Evolutionary conservation across 2,888 invertebrate genomes (phyloP), one percentile per base, ranked within the genome.

Genomic region (Teleiodes luculella): DNA sequence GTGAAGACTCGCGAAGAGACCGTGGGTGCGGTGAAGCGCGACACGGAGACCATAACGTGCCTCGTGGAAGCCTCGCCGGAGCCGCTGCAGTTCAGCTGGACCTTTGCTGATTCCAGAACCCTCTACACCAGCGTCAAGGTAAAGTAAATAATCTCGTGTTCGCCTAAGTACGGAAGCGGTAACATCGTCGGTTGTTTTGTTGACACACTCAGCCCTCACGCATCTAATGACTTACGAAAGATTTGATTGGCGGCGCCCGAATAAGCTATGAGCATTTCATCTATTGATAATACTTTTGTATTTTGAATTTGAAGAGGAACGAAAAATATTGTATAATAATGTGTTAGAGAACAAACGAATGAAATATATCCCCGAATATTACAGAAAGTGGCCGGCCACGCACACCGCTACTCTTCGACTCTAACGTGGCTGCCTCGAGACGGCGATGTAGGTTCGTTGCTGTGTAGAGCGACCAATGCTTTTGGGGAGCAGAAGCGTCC

Each of bases 31-130:
- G 64, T 82, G 0, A 50, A 57, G 0, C 61, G 67, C 0, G 78
- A 83, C 33, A 65, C 74, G 0, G 82, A 86, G 54, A 76, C 76
- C 0, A 67, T 78, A 2, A 72, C 73, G 0, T 87, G 86, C 57
- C 41, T 72, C 0, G 83, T 85, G 2, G 83, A 84, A 2, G 76
- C 83, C 0, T 68, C 75, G 0, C 86, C 86, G 0, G 78, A 76
- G 24, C 87, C 87, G 0, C 53, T 76, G 37, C 80, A 81, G 61
- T 82, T 85, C 59, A 79, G 73, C 57, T 87, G 87, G 86, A 80
- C 75, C 3, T 86, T 87, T 53, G 71, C 79, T 0, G 76, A 83
- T 57, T 74, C 79, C 5, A 72, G 76, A 43, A 81, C 74, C 0
- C 35, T 83, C 14, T 81, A 80, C 53, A 84, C 82, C 3, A 74